Evolutionary conservation across 2,888 invertebrate species (phyloP).

Genomic region (Phytoseiulus persimilis): DNA sequence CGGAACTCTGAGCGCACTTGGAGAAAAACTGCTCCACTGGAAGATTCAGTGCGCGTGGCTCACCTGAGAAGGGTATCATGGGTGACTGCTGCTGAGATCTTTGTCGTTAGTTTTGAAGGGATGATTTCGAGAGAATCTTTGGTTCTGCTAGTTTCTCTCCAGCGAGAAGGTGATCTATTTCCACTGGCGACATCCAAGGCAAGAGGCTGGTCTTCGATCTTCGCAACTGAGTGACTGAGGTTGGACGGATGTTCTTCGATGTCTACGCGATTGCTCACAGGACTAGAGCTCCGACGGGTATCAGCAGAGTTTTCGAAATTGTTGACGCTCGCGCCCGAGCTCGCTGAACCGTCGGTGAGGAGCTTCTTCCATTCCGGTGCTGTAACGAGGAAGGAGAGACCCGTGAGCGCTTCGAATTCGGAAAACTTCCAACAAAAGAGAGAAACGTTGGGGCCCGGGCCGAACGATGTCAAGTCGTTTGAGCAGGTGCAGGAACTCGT

Average conservation of each 20-base stretch:
- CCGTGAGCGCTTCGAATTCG: too few relatives aligned
- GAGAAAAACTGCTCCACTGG: too few relatives aligned
- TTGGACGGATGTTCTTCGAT: slow-evolving; percentile 33
- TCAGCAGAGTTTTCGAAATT: slow-evolving; percentile 7
- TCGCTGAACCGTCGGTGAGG: not conserved
- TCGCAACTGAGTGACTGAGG: slow-evolving; percentile 25
- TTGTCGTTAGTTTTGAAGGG: not conserved
- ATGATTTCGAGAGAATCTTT: not conserved
- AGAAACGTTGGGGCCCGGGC: too few relatives aligned
- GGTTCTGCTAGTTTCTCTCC: slow-evolving; percentile 11
- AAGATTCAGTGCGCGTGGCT: not conserved
- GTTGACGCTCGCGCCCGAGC: slow-evolving; percentile 6
- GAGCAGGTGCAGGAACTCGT: not conserved
- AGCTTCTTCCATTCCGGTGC: slow-evolving; percentile 23
- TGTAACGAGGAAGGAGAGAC: not conserved
- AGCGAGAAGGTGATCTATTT: slow-evolving; percentile 27
- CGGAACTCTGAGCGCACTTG: too few relatives aligned
- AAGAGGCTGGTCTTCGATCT: slow-evolving; percentile 33
- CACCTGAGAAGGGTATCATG: not conserved
- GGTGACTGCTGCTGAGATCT: not conserved
- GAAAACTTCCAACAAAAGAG: too few relatives aligned
- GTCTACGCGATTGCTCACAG: slow-evolving; percentile 15
- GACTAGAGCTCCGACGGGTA: not conserved
- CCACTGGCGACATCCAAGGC: slow-evolving; percentile 39
- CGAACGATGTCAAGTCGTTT: not conserved